Percentiles rank a stretch among this genome's conserved stretches.
Conservation (phyloP, 2,113 vertebrate species). For the Scomber japonicus region DNA sequence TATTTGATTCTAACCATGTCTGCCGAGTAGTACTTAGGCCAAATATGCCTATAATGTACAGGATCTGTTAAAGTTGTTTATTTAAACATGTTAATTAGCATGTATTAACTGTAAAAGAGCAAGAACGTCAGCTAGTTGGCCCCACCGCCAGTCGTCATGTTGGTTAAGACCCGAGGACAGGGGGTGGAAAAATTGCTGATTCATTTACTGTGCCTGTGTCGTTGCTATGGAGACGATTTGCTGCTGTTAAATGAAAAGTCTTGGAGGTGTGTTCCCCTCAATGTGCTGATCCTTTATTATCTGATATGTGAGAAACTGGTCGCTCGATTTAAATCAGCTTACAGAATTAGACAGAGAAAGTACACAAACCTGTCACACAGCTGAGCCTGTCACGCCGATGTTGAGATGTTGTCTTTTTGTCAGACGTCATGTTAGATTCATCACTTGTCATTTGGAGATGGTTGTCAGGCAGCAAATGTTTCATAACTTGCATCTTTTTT, state of each 20-base stretch:
- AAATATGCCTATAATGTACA: not conserved
- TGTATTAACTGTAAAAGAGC: not conserved
- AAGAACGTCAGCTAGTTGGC: not conserved
- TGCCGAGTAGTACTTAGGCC: not conserved
- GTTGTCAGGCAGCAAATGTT: constrained; percentile 10
- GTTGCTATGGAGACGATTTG: constrained; percentile 74
- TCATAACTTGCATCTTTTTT: constrained; percentile 18
- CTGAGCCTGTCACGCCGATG: not conserved
- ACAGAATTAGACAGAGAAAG: not conserved
- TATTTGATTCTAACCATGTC: not conserved
- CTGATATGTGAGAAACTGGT: constrained; percentile 3
- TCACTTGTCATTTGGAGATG: not conserved
- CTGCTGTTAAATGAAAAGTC: constrained; percentile 60
- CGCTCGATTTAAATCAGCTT: constrained; percentile 2
- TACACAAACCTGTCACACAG: not conserved
- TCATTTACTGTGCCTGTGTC: constrained; percentile 46
- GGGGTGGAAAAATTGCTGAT: constrained; percentile 62
- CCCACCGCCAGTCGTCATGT: constrained; percentile 3
- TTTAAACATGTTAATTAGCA: not conserved
- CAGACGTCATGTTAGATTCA: not conserved
- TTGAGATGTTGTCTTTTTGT: constrained; percentile 3
- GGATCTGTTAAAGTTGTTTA: not conserved
- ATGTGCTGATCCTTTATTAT: constrained; percentile 13
- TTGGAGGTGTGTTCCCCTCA: constrained; percentile 11
- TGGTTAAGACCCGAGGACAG: constrained; percentile 11